A percentile compares a stretch with the other conserved stretches of the same genome.
Conservation (phyloP, 1,140 invertebrate species). For the Drosophila subpulchrella region DNA sequence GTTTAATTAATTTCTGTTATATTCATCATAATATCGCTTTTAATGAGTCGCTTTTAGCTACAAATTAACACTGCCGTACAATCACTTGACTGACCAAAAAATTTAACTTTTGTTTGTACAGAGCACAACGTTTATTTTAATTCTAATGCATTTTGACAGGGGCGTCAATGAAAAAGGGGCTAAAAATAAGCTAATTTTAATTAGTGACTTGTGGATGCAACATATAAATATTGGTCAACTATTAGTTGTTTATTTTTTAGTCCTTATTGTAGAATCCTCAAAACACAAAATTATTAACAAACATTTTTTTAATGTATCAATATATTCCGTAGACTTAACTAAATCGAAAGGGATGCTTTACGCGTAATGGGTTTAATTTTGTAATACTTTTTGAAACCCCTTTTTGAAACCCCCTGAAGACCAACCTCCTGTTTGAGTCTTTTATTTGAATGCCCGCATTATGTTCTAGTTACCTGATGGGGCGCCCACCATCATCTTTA, state of each 20-base stretch:
- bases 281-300: no score
- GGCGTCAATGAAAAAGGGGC: neutral
- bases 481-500: conserved; percentile 36
- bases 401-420: neutral
- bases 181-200: no score
- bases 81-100: conserved; percentile 10
- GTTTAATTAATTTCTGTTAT: conserved; percentile 54
- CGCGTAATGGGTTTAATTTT: no score
- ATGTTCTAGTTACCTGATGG: conserved; percentile 47
- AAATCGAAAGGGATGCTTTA: no score
- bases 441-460: conserved; percentile 26
- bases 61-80: conserved; percentile 37
- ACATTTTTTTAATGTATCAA: no score
- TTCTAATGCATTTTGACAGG: conserved; percentile 9
- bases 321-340: no score
- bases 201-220: no score
- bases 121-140: conserved; percentile 6
- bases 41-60: conserved; percentile 53
- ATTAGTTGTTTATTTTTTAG: no score
- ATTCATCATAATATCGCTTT: conserved; percentile 47
- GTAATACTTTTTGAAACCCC: no score
- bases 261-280: no score
- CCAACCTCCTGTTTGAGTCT: conserved; percentile 12
- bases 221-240: no score
- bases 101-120: neutral